Evolutionary conservation across 2,888 invertebrate genomes (phyloP), one percentile per base, ranked within the genome.

Genomic region (Actias luna): DNA sequence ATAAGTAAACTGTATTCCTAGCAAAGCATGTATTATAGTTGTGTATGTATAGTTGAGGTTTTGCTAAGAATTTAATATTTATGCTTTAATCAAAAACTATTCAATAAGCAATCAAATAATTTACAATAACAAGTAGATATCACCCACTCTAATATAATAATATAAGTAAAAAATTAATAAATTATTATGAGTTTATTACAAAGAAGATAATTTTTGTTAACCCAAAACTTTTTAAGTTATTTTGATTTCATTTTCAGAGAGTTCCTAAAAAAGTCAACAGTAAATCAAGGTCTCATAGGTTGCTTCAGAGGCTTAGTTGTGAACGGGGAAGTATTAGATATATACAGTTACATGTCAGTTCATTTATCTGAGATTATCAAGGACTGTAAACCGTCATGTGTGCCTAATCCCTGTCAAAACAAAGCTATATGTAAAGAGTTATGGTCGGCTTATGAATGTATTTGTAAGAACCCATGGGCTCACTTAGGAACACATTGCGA

Each of bases 351-450:
- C 85, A 97, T 97, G 96, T 97, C 97, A 50, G 97, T 97, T 35
- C 97, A 98, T 88, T 88, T 98, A 62, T 97, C 97, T 59, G 98
- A 98, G 86, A 98, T 98, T 67, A 97, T 97, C 65, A 96, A 97
- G 82, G 98, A 98, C 81, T 99, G 99, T 82, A 97, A 97, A 80
- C 98, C 98, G 0, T 98, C 98, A 0, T 99, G 99, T 86, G 97
- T 97, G 69, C 98, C 98, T 0, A 98, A 98, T 81, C 98, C 98
- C 10, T 99, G 98, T 82, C 95, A 96, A 84, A 98, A 99, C 83
- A 97, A 96, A 58, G 98, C 98, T 0, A 95, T 95, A 68, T 99
- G 97, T 82, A 97, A 97, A 76, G 98, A 98, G 82, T 91, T 97
- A 0, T 98, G 98, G 98, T 98, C 97, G 66, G 96, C 96, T 35